Base-by-base conservation (phyloP, 2,888 invertebrate genomes). In the Drosophila algonquin region DNA sequence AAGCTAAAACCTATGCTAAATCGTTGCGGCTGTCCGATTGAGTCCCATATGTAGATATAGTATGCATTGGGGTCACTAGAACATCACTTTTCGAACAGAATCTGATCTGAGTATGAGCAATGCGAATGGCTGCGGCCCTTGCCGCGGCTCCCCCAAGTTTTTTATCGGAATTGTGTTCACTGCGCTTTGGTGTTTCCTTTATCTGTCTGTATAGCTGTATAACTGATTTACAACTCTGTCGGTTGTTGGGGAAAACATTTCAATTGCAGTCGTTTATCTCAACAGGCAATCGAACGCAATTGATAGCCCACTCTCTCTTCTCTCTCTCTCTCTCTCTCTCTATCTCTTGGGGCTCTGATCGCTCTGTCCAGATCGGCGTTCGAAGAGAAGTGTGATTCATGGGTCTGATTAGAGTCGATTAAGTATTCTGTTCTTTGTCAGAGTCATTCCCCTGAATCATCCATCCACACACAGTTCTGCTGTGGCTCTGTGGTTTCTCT, bases 241-340 rank as follows among this genome's bases (percentile, higher is more conserved):
- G 21, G 21, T 0, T 6, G 18, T 51, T 32, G 46, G 14, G 40
- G 44, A 24, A 16, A 10, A 10, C 16, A 32, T n/a, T n/a, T 45
- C 44, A 32, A 61, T 63, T 45, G 18, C 48, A 32, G 7, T 18
- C n/a, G 16, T 32, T 45, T 61, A 63, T 63, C 51, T 46, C 21
- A 40, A n/a, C 44, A 4, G 60, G 40, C 40, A 51, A 30, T 32
- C 32, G 18, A 48, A 48, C 48, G 35, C 4, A 24, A 35, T 46
- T 63, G 58, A 50, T 58, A 63, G 46, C 52, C 44, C 8, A 51
- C 60, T 45, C 35, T 6, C 40, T 7, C 40, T 14, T 7, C 14
- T 14, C 7, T 2, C 14, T 14, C 6, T 27, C 7, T 2, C 14
- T 14, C 6, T 27, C 14, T 35, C 35, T 12, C 40, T 40, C 40